Evolutionary conservation across 1,140 invertebrate species (phyloP).

Genomic region (Caenorhabditis inopinata): DNA sequence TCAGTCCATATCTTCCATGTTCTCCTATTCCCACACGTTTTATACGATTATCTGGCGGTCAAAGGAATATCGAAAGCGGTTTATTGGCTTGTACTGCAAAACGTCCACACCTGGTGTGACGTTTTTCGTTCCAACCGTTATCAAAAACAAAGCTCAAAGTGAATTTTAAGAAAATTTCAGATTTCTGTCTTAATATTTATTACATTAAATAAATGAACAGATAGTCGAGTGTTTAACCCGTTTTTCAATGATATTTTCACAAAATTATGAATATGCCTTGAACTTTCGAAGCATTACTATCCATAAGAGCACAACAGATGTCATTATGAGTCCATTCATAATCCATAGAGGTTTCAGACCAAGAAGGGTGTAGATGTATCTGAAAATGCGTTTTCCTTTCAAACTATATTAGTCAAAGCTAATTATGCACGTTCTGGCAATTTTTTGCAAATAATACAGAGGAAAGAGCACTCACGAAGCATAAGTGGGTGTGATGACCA

Average conservation of each 20-base stretch:
- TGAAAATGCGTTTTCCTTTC: background rate
- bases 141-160: background rate
- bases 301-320: background rate
- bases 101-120: background rate
- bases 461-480: background rate
- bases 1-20: background rate
- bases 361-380: background rate
- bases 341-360: slow-evolving; percentile 35
- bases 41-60: slow-evolving; percentile 14
- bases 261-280: background rate
- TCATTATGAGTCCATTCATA: slow-evolving; percentile 17
- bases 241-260: background rate
- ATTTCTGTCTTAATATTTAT: no score
- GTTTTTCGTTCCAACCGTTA: background rate
- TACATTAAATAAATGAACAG: background rate
- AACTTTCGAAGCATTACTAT: slow-evolving; percentile 13
- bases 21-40: background rate
- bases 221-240: slow-evolving; percentile 3
- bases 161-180: background rate
- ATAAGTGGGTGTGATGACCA: slow-evolving; percentile 32
- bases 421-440: no score
- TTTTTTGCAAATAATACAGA: no score
- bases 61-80: slow-evolving; percentile 4
- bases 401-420: no score
- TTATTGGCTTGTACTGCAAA: background rate